These are phyloP conservation scores for Ips nitidus DNA, from an alignment of 1,140 invertebrate species.

Conservation along the genomic window DNA sequence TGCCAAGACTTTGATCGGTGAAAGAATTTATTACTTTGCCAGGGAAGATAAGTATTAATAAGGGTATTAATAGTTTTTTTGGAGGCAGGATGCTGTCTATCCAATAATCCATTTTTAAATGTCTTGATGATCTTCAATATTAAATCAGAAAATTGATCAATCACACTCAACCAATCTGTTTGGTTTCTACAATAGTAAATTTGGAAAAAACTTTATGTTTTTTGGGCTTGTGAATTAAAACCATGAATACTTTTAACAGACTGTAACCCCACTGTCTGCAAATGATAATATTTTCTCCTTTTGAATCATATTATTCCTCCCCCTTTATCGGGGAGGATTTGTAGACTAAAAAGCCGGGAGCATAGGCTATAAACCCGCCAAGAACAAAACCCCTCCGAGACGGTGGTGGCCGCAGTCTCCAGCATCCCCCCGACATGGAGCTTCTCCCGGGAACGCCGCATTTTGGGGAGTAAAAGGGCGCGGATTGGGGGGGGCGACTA, in stretches of 20 bases:
- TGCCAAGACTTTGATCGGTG: conserved; percentile 2
- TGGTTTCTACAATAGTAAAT: no score
- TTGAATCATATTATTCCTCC: conserved; percentile 12
- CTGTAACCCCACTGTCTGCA: background rate
- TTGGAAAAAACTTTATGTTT: no score
- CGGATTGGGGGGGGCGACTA: conserved; percentile 26
- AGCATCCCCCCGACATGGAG: conserved; percentile 17
- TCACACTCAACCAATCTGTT: no score
- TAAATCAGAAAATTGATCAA: no score
- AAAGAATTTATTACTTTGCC: background rate
- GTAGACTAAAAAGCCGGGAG: conserved; percentile 18
- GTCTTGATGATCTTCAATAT: no score
- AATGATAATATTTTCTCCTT: conserved; percentile 17
- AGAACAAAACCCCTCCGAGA: conserved; percentile 21
- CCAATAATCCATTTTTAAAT: no score
- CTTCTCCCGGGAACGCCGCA: conserved; percentile 21
- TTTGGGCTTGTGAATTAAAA: no score
- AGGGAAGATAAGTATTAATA: background rate
- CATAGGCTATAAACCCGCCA: conserved; percentile 23
- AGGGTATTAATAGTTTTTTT: no score
- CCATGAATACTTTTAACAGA: no score
- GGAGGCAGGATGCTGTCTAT: no score
- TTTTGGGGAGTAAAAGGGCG: background rate
- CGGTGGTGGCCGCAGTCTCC: conserved; percentile 2
- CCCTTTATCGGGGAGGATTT: conserved; percentile 13